phyloP scores from a whole-genome alignment of 2,888 invertebrate genomes.

The Heliconius erato region DNA sequence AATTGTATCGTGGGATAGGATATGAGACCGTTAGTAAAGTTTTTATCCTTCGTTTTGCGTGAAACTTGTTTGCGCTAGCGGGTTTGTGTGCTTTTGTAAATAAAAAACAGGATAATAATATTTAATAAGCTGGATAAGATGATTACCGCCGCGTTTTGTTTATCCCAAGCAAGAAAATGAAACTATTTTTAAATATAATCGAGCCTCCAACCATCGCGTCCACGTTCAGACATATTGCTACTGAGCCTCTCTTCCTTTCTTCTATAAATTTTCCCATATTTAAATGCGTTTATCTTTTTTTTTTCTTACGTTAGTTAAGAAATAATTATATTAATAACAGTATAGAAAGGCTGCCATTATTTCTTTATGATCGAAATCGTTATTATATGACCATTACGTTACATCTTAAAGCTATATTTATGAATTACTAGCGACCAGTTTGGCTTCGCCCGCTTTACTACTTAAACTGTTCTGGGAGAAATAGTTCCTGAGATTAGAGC shows the following conservation, averaged over 20 bases:
- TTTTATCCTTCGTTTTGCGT: conserved; percentile 21
- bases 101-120: neutral
- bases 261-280: neutral
- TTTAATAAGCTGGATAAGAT: neutral
- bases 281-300: neutral
- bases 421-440: too few relatives aligned
- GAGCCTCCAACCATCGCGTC: neutral
- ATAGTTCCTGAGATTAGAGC: too few relatives aligned
- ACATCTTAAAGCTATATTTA: too few relatives aligned
- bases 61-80: neutral
- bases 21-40: conserved; percentile 62
- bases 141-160: neutral
- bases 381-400: neutral
- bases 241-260: neutral
- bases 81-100: neutral
- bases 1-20: conserved; percentile 65
- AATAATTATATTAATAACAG: conserved; percentile 1
- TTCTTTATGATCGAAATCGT: neutral
- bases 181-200: neutral
- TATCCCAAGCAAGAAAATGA: too few relatives aligned
- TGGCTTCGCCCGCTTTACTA: too few relatives aligned
- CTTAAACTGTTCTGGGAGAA: too few relatives aligned
- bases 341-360: neutral
- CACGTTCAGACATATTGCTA: neutral
- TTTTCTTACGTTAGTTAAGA: neutral